Base-by-base conservation (phyloP, 2,797 vertebrate species). In the Todus mexicanus region DNA sequence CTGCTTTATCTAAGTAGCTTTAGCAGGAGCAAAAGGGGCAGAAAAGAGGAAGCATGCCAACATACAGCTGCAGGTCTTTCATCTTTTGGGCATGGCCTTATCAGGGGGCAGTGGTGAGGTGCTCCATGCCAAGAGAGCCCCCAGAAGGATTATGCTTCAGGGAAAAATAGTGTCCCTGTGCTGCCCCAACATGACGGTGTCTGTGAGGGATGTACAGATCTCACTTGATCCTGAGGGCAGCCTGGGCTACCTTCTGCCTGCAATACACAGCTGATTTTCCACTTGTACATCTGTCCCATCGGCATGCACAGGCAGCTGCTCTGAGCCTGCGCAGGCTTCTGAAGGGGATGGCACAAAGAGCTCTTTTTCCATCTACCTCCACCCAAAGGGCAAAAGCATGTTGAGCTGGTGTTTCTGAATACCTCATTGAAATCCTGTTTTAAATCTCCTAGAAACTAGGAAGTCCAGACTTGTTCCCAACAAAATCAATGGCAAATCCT, bases 401-500 rank as follows among this genome's bases (percentile, higher is more conserved):
- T 57, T 0, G 0, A 38, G 45, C 42, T 74, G 60, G 25, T 35
- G 29, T 75, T 93, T 89, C 56, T 71, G 43, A 91, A 56, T 50
- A 83, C 19, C 13, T 86, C 54, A 25, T 15, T 81, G 75, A 94
- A 89, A 88, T 71, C 21, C 43, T 70, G 15, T n/a, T 78, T 66
- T 47, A 75, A 92, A 81, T 74, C 48, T 48, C 33, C 40, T 45
- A 70, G 61, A 80, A 94, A 87, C 31, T 56, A 87, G 79, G 78
- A 63, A 85, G 82, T 15, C 73, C 7, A 3, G 77, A 70, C 79
- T 92, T 88, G 80, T 56, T 88, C 37, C 31, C 37, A 83, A 25
- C 7, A 75, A 94, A 91, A 63, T 76, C 63, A 66, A 68, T 7
- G 59, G 26, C 48, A 87, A 95, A 93, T 87, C 37, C 40, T 37